Conservation (phyloP, 1,140 invertebrate genomes). For the Copidosoma floridanum region DNA sequence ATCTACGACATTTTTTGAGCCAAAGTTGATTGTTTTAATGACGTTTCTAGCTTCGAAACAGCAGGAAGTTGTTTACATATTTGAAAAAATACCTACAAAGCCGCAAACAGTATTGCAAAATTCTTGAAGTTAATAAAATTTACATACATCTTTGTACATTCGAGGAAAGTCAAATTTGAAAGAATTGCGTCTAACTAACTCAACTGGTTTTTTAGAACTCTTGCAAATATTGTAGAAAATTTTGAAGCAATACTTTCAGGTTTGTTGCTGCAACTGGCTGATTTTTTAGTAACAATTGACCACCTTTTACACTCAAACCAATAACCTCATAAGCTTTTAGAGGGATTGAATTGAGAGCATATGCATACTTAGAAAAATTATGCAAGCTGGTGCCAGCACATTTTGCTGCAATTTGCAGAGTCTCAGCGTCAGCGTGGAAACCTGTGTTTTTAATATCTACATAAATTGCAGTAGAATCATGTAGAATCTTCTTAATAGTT, state of each 20-base stretch:
- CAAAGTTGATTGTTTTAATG: too few relatives aligned
- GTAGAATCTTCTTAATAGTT: too few relatives aligned
- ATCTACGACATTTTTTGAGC: too few relatives aligned
- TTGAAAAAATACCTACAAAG: conserved; percentile 15
- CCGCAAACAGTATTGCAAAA: conserved; percentile 4
- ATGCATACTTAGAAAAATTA: not conserved
- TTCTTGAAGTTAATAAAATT: not conserved
- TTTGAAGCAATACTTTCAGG: not conserved
- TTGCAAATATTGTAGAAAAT: conserved; percentile 11
- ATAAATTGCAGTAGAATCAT: not conserved
- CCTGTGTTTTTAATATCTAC: conserved; percentile 15
- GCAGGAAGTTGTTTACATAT: not conserved
- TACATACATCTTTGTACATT: conserved; percentile 3
- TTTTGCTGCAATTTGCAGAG: conserved; percentile 26
- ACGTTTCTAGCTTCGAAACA: too few relatives aligned
- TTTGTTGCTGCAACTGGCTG: too few relatives aligned
- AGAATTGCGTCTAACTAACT: conserved; percentile 21
- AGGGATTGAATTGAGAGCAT: too few relatives aligned
- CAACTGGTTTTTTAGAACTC: conserved; percentile 9
- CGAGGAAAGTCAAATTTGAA: conserved; percentile 16
- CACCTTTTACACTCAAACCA: too few relatives aligned
- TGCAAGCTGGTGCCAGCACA: not conserved
- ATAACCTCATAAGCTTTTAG: too few relatives aligned
- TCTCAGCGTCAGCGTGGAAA: conserved; percentile 8
- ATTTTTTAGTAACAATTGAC: too few relatives aligned